phyloP scores from a whole-genome alignment of 2,797 vertebrate genomes.

The Florisuga fusca region DNA sequence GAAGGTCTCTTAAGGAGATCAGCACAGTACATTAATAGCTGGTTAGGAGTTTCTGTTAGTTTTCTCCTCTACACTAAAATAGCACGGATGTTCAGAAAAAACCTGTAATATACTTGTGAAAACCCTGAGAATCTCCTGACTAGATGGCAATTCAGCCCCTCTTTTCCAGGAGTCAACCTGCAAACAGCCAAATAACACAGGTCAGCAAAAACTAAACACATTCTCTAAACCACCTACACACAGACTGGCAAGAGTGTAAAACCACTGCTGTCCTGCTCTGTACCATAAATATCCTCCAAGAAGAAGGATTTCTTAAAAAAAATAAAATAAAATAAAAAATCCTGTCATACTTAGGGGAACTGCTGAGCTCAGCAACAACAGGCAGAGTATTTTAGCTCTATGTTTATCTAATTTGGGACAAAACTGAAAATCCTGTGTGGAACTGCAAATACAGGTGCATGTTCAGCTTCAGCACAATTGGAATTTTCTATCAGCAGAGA shows the following conservation, averaged over 20 bases:
- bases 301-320: background rate
- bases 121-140: background rate
- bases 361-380: background rate
- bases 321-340: background rate
- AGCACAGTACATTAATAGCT: accelerated
- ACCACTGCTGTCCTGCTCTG: background rate
- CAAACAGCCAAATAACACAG: background rate
- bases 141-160: background rate
- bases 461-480: background rate
- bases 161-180: background rate
- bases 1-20: background rate
- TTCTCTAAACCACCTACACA: background rate
- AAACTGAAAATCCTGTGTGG: background rate
- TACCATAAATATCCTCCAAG: background rate
- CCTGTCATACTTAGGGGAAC: background rate
- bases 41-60: background rate
- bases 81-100: accelerated
- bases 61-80: background rate
- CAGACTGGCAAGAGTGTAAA: background rate
- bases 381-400: background rate
- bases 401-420: background rate
- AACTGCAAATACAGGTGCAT: background rate
- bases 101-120: background rate
- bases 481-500: background rate
- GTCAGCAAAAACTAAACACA: background rate